These are phyloP conservation scores for Bubo bubo DNA, from an alignment of 2,113 vertebrate genomes.

Conservation along the genomic window DNA sequence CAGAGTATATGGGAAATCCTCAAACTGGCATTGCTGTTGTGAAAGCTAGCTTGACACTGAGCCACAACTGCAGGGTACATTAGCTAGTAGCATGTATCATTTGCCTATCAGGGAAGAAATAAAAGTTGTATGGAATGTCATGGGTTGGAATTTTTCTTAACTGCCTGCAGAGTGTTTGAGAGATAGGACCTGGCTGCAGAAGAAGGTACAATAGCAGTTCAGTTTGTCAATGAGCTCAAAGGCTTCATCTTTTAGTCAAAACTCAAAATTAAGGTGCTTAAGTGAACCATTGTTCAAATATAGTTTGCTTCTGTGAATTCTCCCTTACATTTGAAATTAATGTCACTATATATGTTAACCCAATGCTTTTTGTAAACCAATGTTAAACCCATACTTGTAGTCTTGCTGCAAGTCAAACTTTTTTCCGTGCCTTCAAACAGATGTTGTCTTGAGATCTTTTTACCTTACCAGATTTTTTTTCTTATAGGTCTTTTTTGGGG, in stretches of 20 bases:
- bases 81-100: not conserved
- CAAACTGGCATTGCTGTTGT: not conserved
- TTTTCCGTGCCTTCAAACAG: not conserved
- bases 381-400: not conserved
- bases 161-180: not conserved
- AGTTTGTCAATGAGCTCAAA: not conserved
- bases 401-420: not conserved
- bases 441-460: not conserved
- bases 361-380: not conserved
- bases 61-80: not conserved
- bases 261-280: not conserved
- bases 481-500: no score
- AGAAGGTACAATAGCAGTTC: not conserved
- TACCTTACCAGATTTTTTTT: not conserved
- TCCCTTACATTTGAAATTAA: not conserved
- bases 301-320: not conserved
- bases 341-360: not conserved
- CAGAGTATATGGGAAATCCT: not conserved
- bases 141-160: not conserved
- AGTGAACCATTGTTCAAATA: not conserved
- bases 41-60: not conserved
- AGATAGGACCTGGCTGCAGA: not conserved
- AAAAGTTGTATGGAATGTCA: not conserved
- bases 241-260: not conserved
- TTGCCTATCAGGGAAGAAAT: not conserved